Evolutionary conservation across 2,888 invertebrate genomes (phyloP), one percentile per base, ranked within the genome.

Genomic region (Agrilus mali): DNA sequence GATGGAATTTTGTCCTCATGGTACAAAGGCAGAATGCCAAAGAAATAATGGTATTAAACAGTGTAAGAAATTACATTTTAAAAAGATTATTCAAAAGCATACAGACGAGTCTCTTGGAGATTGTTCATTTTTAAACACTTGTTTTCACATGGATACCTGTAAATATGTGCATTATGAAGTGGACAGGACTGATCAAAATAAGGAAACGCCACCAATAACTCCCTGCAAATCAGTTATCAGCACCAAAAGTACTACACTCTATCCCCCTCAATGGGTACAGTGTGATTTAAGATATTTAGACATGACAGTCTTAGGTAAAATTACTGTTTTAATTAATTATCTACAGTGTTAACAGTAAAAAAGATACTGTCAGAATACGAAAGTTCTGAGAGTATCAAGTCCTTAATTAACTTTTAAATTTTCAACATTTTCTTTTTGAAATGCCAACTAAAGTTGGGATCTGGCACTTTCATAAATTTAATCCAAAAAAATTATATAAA

Each of bases 141-240:
- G 96, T 65, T 97, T 97, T 63, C 96, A 97, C 62, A 96, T 97
- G 95, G 95, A 96, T 54, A 92, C 89, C 33, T 97, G 96, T 79
- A 95, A 95, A 69, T 95, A 95, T 61, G 95, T 97, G 0, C 96
- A 97, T 65, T 97, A 97, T 59, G 92, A 96, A 70, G 95, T 97
- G 0, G 95, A 96, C 61, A 80, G 82, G 49, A 71, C 74, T 1
- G 76, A 76, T 16, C 70, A 70, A 43, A 63, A 60, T n/a, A 69
- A 64, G 55, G 65, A 69, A 17, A 50, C 53, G 1, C 45, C 58
- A 40, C 58, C 55, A 37, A 49, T 54, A 49, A 50, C 51, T 2
- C 55, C 58, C 13, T 60, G 54, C 40, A 50, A 51, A 43, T 56
- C 61, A 5, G 53, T 60, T 6, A 56, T 58, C 5, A 55, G 58